Conservation (phyloP, 2,797 vertebrate genomes). For the Urophycis tenuis region DNA sequence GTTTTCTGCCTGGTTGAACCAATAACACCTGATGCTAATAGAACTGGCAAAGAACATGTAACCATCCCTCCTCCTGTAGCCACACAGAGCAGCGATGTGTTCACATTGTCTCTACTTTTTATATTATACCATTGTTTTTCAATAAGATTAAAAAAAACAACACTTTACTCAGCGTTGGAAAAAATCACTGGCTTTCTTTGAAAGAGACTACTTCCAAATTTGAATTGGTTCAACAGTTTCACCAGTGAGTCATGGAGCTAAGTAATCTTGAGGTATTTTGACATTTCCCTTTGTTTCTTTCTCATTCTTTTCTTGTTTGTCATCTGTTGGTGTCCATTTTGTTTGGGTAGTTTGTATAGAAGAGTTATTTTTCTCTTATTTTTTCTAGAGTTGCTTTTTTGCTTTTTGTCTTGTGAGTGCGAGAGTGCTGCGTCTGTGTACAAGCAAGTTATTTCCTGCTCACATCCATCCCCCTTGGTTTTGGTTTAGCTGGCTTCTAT, state of each 20-base stretch:
- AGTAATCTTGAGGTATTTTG: conserved; percentile 90
- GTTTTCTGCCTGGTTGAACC: conserved; percentile 40
- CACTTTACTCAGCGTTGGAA: conserved; percentile 31
- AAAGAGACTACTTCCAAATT: conserved; percentile 66
- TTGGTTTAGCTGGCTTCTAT: conserved; percentile 33
- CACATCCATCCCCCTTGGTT: conserved; percentile 73
- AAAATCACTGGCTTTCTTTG: conserved; percentile 83
- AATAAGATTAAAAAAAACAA: neutral
- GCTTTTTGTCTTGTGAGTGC: conserved; percentile 70
- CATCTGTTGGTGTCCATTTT: conserved; percentile 47
- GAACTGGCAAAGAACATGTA: neutral
- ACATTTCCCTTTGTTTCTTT: conserved; percentile 63
- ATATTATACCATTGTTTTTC: neutral
- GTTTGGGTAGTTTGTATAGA: conserved; percentile 58
- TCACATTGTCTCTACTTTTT: neutral
- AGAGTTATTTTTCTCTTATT: conserved; percentile 18
- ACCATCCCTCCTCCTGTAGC: no score
- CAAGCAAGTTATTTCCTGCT: conserved; percentile 99
- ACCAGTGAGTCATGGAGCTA: conserved; percentile 74
- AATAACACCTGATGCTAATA: neutral
- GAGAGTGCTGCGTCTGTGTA: conserved; percentile 69
- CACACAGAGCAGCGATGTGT: no score
- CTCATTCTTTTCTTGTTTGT: conserved; percentile 56
- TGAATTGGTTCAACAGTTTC: conserved; percentile 57
- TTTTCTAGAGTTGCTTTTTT: conserved; percentile 54